Conservation (phyloP, 2,113 vertebrate genomes). For the Polypterus senegalus region DNA sequence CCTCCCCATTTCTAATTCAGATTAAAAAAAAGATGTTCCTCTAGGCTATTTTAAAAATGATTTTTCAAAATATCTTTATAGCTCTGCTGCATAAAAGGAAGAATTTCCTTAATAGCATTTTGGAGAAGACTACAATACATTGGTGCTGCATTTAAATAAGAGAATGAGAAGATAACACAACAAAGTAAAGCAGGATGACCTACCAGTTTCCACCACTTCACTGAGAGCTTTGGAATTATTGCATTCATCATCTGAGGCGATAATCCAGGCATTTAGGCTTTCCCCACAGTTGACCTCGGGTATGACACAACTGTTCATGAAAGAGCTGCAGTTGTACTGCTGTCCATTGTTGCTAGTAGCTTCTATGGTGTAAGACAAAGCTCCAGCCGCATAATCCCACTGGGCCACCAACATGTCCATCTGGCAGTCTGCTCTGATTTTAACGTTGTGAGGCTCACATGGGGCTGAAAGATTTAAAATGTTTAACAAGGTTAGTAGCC, state of each 20-base stretch:
- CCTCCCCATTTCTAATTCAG: too few species aligned
- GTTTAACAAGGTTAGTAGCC: too few species aligned
- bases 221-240: conserved; percentile 31
- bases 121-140: background rate
- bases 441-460: conserved; percentile 43
- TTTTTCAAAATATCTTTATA: background rate
- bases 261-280: conserved; percentile 40
- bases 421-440: conserved; percentile 30
- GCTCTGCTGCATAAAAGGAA: background rate
- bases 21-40: too few species aligned
- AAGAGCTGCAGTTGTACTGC: conserved; percentile 47
- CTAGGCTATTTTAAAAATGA: background rate
- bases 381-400: conserved; percentile 47
- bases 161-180: background rate
- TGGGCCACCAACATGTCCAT: conserved; percentile 32
- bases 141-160: background rate
- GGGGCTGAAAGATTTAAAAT: conserved; percentile 37
- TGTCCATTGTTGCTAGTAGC: conserved; percentile 36
- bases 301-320: conserved; percentile 46
- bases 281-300: conserved; percentile 43
- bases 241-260: conserved; percentile 44
- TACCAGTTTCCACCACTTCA: conserved; percentile 43
- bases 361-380: conserved; percentile 38
- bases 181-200: background rate
- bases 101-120: background rate